Base-by-base conservation (phyloP, 37 sponge, comb jelly and placozoan genomes). In the Diacarnus erythraeanus region DNA sequence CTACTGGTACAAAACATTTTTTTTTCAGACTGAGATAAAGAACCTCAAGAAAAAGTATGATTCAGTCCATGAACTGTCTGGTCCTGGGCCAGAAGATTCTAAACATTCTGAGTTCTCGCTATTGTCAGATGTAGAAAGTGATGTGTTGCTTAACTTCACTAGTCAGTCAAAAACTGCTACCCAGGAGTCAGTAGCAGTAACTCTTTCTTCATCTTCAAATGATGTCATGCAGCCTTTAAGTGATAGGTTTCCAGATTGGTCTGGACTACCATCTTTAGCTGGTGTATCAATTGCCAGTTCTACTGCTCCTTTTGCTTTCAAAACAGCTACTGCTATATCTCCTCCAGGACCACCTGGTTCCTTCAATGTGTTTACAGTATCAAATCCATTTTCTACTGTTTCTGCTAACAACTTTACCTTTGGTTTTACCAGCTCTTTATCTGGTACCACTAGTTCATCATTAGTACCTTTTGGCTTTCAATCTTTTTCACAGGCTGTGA, bases 21-120 rank as follows among this genome's bases (percentile, higher is more conserved):
- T 66, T 8, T 66, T 2, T 66, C 23, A 79, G 79, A 68, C 79
- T 67, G 79, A 79, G 30, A 64, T 79, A 68, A 29, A 37, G 8
- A 47, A 65, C 25, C 51, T 79, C 21, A 79, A 79, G 69, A 75
- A 75, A n/a, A 63, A 27, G 4, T 27, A 63, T 63, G 26, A 30
- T 2, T 66, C 31, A 20, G 31, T 66, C 31, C 67, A 35, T 8
- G 67, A 12, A 47, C 51, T 12, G 6, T 47, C 51, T 47, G 51
- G 12, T 6, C 51, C 51, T 12, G 12, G 6, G 10, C 6, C 51
- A 15, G 12, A 47, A 47, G n/a, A n/a, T n/a, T n/a, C n/a, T n/a
- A n/a, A n/a, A n/a, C n/a, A n/a, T n/a, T n/a, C n/a, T n/a, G n/a
- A n/a, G n/a, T n/a, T n/a, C n/a, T 47, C 51, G 12, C 51, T 12